Evolutionary conservation across 2,113 vertebrate genomes (phyloP).

Genomic region (Nesogale talazaci): DNA sequence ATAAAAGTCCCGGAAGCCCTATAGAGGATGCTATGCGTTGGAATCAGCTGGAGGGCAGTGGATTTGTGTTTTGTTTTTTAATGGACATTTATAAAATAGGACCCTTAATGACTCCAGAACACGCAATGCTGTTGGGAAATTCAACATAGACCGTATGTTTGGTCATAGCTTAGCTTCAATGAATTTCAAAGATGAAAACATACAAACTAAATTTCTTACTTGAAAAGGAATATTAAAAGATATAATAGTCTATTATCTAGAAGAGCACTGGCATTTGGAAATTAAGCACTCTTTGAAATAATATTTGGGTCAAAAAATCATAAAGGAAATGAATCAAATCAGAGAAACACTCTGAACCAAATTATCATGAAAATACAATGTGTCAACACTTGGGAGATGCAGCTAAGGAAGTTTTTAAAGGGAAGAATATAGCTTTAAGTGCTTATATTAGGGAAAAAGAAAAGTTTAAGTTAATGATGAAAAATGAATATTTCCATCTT

Average conservation of each 20-base stretch:
- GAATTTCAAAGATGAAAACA: neutral
- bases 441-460: neutral
- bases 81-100: constrained; percentile 11
- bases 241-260: neutral
- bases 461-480: neutral
- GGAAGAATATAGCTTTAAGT: neutral
- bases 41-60: too few species aligned
- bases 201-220: neutral
- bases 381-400: neutral
- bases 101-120: neutral
- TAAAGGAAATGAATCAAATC: constrained; percentile 6
- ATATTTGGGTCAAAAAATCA: neutral
- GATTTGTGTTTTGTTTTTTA: too few species aligned
- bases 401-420: neutral
- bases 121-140: neutral
- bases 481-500: neutral
- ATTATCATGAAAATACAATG: neutral
- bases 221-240: neutral
- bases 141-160: neutral
- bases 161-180: neutral
- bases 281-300: neutral
- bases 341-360: constrained; percentile 20
- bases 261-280: constrained; percentile 11
- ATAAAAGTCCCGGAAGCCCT: neutral
- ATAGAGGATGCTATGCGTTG: too few species aligned